Evolutionary conservation across 2,888 invertebrate genomes (phyloP), one percentile per base, ranked within the genome.

Genomic region (Eilema caniola): DNA sequence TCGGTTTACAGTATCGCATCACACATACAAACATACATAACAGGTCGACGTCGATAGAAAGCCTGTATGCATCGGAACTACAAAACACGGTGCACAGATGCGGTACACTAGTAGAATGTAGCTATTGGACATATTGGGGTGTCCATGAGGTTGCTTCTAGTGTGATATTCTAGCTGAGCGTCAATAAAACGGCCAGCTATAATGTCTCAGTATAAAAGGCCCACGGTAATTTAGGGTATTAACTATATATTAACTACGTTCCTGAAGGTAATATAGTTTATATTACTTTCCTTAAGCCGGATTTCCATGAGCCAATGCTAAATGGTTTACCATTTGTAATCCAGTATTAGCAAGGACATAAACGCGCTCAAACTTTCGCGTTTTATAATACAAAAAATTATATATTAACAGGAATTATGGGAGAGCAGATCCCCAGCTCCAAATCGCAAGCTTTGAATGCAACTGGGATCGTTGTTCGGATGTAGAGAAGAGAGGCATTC

Each of bases 61-160:
- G 66, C 66, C 37, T 66, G 41, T 47, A 53, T 53, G 47, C 53
- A 64, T 64, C 47, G 28, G 28, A 64, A 47, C 63, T 64, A 47
- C 63, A 64, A 20, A 23, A 61, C 77, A 61, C 75, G 33, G 66
- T 71, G 76, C 74, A 33, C 28, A 63, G 59, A 70, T 74, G 64
- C 76, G n/a, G 63, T 73, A 69, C 78, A 74, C 78, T 76, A 70
- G 78, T 72, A 81, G 71, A 74, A 81, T 78, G 71, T 57, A 60
- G 70, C 60, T 70, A 73, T 74, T 68, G 69, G 62, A 16, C 41
- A 25, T 3, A 5, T 3, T 63, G 73, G 62, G 47, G 28, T 10
- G 14, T 56, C 77, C 74, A 74, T 65, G n/a, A 37, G 10, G 2
- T n/a, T 12, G 14, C 10, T 11, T 25, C 25, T 53, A 53, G 53